phyloP scores from a whole-genome alignment of 2,797 vertebrate genomes.

The Diceros bicornis region DNA sequence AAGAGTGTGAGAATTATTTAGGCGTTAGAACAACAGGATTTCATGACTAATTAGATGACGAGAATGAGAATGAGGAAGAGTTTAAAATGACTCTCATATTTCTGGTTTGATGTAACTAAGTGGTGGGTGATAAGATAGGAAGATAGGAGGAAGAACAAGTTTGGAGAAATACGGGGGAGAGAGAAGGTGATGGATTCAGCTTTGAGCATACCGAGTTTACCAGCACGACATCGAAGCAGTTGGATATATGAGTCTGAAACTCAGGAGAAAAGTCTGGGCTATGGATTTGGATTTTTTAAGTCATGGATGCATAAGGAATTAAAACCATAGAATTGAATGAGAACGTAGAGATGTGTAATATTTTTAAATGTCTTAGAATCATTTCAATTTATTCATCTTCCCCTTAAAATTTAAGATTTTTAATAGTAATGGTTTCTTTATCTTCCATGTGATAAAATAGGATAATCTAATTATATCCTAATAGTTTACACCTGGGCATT shows the following conservation, averaged over 20 bases:
- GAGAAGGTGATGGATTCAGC: background rate
- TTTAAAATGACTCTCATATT: background rate
- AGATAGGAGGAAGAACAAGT: background rate
- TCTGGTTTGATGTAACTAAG: background rate
- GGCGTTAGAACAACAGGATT: background rate
- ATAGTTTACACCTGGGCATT: background rate
- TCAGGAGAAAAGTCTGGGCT: background rate
- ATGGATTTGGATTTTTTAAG: constrained; percentile 50
- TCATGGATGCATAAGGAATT: background rate
- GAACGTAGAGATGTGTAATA: background rate
- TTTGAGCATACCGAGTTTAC: background rate
- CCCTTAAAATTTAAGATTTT: constrained; percentile 54
- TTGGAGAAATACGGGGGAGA: background rate
- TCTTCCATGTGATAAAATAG: constrained; percentile 9
- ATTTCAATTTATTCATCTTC: constrained; percentile 22
- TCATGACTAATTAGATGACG: background rate
- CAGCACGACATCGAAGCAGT: background rate
- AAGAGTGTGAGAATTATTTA: background rate
- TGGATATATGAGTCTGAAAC: constrained; percentile 22
- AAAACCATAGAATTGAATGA: background rate
- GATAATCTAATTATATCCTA: background rate
- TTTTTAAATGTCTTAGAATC: constrained; percentile 32
- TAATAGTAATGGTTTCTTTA: constrained; percentile 21
- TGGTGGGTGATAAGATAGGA: background rate
- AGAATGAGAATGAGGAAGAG: background rate